phyloP scores from a whole-genome alignment of 1,140 invertebrate genomes.

The Hetaerina americana region DNA sequence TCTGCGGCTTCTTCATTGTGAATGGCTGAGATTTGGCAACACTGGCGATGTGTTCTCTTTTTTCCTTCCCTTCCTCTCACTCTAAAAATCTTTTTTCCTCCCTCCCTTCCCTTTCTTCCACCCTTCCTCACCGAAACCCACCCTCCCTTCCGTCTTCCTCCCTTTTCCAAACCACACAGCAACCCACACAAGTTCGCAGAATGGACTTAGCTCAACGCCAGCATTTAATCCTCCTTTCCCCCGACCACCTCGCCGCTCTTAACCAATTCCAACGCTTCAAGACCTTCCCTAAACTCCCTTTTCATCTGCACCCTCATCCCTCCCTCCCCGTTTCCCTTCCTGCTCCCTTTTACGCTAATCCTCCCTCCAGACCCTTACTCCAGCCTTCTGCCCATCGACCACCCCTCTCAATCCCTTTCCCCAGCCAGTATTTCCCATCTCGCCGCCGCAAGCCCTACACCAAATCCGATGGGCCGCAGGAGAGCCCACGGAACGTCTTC shows the following conservation, averaged over 20 bases:
- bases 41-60: too few relatives aligned
- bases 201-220: neutral
- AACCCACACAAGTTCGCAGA: neutral
- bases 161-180: neutral
- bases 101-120: neutral
- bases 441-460: neutral
- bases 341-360: too few relatives aligned
- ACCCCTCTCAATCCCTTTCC: too few relatives aligned
- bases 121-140: neutral
- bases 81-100: too few relatives aligned
- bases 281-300: neutral
- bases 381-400: too few relatives aligned
- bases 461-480: neutral
- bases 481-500: neutral
- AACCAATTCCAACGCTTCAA: neutral
- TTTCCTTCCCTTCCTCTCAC: too few relatives aligned
- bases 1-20: too few relatives aligned
- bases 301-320: too few relatives aligned
- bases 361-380: too few relatives aligned
- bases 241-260: neutral
- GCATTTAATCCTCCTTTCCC: neutral
- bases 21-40: too few relatives aligned
- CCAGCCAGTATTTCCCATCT: too few relatives aligned
- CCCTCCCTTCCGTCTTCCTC: neutral
- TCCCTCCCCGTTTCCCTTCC: neutral